Conservation (phyloP, 2,113 vertebrate species). For the Candoia aspera region DNA sequence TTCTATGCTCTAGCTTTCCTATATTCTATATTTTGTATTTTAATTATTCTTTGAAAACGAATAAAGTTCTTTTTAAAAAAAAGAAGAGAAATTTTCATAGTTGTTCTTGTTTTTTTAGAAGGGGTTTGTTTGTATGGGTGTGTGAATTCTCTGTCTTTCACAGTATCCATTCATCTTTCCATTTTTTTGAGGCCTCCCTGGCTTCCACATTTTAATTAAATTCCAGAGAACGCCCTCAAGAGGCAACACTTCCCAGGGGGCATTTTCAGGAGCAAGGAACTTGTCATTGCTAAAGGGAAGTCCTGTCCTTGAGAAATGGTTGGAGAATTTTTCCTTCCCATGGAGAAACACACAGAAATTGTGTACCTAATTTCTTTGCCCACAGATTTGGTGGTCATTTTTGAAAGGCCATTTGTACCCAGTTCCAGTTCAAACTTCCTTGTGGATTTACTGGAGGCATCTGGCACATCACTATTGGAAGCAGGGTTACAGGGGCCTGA, state of each 20-base stretch:
- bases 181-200: neutral
- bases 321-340: neutral
- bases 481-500: neutral
- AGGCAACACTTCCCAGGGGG: neutral
- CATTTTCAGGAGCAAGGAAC: neutral
- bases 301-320: neutral
- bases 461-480: neutral
- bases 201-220: neutral
- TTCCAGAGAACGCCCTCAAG: neutral
- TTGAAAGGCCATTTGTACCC: neutral
- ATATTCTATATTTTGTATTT: too few species aligned
- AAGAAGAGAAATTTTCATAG: neutral
- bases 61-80: too few species aligned
- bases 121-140: neutral
- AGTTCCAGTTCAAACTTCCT: neutral
- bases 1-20: too few species aligned
- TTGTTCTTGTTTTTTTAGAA: neutral
- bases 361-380: neutral
- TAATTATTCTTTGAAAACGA: too few species aligned
- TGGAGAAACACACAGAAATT: neutral
- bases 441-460: neutral
- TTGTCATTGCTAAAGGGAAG: neutral
- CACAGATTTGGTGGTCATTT: neutral
- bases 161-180: neutral
- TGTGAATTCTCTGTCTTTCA: neutral